Percentiles rank a stretch among this genome's conserved stretches.
Conservation (phyloP, 53 echinoderm and acorn worm genomes). For the Paracentrotus lividus region DNA sequence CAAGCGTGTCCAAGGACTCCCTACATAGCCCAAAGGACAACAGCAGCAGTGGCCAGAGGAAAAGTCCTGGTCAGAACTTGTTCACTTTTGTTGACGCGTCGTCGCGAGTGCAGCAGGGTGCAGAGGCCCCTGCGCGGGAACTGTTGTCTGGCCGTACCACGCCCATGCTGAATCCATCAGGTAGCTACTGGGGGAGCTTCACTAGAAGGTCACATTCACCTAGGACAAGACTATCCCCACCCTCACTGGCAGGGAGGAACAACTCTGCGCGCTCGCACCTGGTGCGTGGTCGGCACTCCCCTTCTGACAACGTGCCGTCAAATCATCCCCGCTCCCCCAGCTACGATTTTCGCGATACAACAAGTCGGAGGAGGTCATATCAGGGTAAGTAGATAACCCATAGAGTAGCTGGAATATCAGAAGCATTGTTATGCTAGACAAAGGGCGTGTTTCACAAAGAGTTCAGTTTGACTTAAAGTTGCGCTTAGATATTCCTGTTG, state of each 20-base stretch:
- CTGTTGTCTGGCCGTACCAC: conserved; percentile 21
- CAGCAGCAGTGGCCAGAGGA: conserved; percentile 46
- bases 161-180: conserved; percentile 57
- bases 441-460: too few species aligned
- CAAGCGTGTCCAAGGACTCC: conserved; percentile 46
- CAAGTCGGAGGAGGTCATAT: conserved; percentile 82
- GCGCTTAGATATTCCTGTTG: too few species aligned
- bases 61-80: conserved; percentile 63
- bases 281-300: conserved; percentile 49
- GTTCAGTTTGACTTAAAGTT: too few species aligned
- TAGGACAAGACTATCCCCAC: conserved; percentile 52
- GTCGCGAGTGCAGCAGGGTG: conserved; percentile 55
- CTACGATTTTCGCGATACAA: conserved; percentile 89
- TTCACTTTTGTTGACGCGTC: conserved; percentile 57
- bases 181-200: conserved; percentile 66
- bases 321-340: conserved; percentile 81
- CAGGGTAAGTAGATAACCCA: conserved; percentile 81
- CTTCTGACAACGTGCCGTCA: conserved; percentile 8
- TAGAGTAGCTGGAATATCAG: too few species aligned
- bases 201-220: conserved; percentile 65
- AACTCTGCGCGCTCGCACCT: conserved; percentile 28
- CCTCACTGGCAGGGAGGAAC: conserved; percentile 54
- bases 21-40: conserved; percentile 54
- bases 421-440: too few species aligned
- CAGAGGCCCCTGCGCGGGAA: conserved; percentile 52